phyloP scores from a whole-genome alignment of 2,888 invertebrate species.

The Teleiodes luculella region DNA sequence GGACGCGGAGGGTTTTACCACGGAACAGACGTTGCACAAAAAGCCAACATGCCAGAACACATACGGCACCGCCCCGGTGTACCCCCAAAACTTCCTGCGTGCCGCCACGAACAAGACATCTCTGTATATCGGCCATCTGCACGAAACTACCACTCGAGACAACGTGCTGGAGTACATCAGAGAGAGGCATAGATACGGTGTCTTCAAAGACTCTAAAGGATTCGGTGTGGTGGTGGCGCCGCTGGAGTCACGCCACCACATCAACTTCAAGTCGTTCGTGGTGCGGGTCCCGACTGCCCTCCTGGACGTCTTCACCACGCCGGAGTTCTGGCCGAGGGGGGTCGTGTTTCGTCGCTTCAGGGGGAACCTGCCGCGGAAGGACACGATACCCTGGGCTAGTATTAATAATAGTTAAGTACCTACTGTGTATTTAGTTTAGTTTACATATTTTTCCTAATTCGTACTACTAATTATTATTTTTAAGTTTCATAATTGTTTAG shows the following conservation, averaged over 20 bases:
- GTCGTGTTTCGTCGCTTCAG: neutral
- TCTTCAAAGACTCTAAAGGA: neutral
- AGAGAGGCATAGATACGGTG: neutral
- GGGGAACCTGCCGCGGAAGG: neutral
- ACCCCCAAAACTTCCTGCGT: neutral
- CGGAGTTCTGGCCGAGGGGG: neutral
- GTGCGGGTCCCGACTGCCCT: neutral
- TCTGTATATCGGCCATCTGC: neutral
- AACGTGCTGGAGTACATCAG: neutral
- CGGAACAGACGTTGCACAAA: neutral
- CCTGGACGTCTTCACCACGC: neutral
- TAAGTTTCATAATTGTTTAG: too few relatives aligned
- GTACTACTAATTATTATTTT: too few relatives aligned
- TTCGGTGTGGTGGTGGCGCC: neutral
- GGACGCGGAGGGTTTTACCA: neutral
- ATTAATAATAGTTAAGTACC: too few relatives aligned
- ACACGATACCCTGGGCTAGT: too few relatives aligned
- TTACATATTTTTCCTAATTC: too few relatives aligned
- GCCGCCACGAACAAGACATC: neutral
- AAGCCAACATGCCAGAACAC: neutral
- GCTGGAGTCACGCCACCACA: neutral
- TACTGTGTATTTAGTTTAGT: too few relatives aligned
- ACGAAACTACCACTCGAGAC: neutral
- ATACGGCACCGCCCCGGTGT: neutral
- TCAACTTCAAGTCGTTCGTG: neutral